Base-by-base conservation (phyloP, 2,888 invertebrate genomes). In the Hoplodrina ambigua region DNA sequence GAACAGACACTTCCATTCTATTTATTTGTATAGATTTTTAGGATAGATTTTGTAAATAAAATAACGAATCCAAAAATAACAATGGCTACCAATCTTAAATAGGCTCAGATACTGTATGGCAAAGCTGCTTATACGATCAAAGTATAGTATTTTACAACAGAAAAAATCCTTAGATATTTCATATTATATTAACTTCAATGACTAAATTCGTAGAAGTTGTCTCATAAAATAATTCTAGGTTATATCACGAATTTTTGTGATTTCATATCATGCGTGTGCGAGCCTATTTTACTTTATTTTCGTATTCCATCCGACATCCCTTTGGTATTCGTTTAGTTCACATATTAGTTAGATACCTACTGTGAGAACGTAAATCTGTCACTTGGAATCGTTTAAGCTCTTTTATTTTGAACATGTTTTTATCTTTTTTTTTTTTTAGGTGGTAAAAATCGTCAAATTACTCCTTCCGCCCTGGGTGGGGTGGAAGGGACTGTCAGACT, bases 191-290 rank as follows among this genome's bases (percentile, higher is more conserved):
- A 10, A 20, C n/a, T n/a, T 30, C 17, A 44, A 44, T 11, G 53
- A n/a, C 13, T 25, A 7, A n/a, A n/a, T 46, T 71, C 20, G 2
- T 53, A 33, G 44, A 68, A 68, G 4, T 10, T 20, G 6, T n/a
- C 1, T n/a, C 25, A 17, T 25, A 56, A 19, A 41, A 64, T 37
- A 15, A 17, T 7, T 37, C 4, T n/a, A 37, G 17, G 17, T 19
- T 19, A 17, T 33, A 44, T 5, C 2, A 19, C 4, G 15, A 25
- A 37, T 15, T 15, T 50, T 50, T 41, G 13, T 50, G 7, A 20
- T 57, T 49, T 19, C 17, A 10, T 25, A 15, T 10, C 4, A 25
- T 17, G 10, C 19, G 17, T 17, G 11, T 3, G 7, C 7, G 49
- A 6, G 11, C 49, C 7, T 49, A 49, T 11, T 49, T 15, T 64